A percentile compares a stretch with the other conserved stretches of the same genome.
These are phyloP conservation scores for Sapajus apella DNA, from an alignment of 2,113 vertebrate genomes.

Conservation along the genomic window DNA sequence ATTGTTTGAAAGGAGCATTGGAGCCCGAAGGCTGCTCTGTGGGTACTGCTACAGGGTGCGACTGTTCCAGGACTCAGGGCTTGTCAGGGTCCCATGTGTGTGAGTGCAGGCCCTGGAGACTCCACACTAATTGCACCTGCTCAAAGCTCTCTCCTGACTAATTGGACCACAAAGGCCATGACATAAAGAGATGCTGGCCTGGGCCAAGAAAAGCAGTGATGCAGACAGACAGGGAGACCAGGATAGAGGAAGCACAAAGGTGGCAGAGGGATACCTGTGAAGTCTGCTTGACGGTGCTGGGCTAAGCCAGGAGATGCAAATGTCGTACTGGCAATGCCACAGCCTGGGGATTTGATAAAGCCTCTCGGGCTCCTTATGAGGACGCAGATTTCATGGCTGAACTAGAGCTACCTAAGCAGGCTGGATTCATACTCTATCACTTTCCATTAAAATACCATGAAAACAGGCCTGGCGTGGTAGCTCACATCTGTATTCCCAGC, in stretches of 20 bases:
- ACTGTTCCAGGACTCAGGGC: not conserved
- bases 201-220: accelerated
- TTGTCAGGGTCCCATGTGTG: too few species aligned
- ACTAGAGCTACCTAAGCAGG: not conserved
- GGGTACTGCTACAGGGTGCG: accelerated
- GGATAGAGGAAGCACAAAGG: too few species aligned
- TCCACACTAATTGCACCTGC: too few species aligned
- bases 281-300: not conserved
- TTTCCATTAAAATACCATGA: not conserved
- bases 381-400: not conserved
- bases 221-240: not conserved
- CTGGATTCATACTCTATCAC: too few species aligned
- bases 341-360: too few species aligned
- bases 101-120: not conserved
- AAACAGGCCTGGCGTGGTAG: not conserved
- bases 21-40: not conserved
- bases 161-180: not conserved
- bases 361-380: not conserved
- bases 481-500: too few species aligned
- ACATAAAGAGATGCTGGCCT: not conserved
- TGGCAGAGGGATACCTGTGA: not conserved
- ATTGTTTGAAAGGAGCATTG: accelerated
- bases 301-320: not conserved
- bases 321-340: too few species aligned
- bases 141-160: not conserved